These are phyloP conservation scores for Diadumene lineata DNA, from an alignment of 92 coral and sea anemone genomes.

Conservation along the genomic window DNA sequence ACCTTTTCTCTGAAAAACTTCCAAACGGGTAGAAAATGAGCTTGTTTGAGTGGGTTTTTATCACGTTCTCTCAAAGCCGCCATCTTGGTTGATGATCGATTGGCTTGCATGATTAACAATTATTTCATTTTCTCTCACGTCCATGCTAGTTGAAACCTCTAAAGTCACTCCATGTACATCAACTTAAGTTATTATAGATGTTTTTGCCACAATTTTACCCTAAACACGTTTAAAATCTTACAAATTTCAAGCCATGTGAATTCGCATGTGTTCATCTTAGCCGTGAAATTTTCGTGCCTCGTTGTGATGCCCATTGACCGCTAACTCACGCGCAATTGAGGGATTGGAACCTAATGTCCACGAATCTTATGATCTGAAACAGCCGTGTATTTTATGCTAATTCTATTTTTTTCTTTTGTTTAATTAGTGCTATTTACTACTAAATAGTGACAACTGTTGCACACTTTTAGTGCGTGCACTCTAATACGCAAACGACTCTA, in stretches of 20 bases:
- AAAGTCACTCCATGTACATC: background rate
- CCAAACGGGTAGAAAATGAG: background rate
- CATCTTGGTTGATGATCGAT: slow-evolving; percentile 1
- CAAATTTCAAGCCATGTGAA: background rate
- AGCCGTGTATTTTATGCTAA: too few relatives aligned
- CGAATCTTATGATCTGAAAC: background rate
- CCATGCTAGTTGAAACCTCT: too few relatives aligned
- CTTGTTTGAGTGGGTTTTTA: background rate
- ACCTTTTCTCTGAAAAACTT: slow-evolving; percentile 12
- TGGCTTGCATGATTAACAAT: background rate
- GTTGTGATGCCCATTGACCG: slow-evolving; percentile 5
- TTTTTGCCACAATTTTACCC: background rate
- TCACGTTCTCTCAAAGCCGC: slow-evolving; percentile 4
- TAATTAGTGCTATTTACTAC: too few relatives aligned
- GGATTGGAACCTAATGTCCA: slow-evolving; percentile 17
- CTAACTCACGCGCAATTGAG: background rate
- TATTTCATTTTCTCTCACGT: background rate
- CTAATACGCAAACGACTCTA: too few relatives aligned
- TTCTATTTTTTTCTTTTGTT: too few relatives aligned
- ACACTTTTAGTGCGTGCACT: too few relatives aligned
- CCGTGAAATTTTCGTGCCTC: background rate
- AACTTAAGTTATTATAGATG: background rate
- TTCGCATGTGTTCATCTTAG: background rate
- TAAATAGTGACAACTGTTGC: too few relatives aligned
- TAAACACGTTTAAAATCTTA: background rate